Evolutionary conservation across 2,113 vertebrate genomes (phyloP), one percentile per base, ranked within the genome.

Genomic region (Pluvianellus socialis): DNA sequence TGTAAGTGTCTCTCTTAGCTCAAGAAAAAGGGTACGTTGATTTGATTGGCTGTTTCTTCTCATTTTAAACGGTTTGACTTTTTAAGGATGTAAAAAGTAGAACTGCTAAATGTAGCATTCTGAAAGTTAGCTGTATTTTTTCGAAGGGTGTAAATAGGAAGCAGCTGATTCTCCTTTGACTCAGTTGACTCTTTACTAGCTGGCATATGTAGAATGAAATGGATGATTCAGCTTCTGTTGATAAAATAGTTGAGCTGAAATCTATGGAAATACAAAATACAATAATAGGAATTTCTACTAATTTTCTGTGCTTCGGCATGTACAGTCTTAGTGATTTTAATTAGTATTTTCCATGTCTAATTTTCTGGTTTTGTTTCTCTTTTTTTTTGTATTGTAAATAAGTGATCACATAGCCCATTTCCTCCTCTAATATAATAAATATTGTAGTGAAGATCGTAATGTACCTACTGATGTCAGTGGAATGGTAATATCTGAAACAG

Each of bases 161-260:
- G 87, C 80, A 92, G 84, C 82, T 53, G 66, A 85, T 74, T 84
- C 81, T 95, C 44, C 79, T 76, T 96, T 92, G 86, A 94, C 70
- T 95, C 65, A 58, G 82, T 94, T 94, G 87, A 96, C 84, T 95
- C 86, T 91, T 96, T 84, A 45, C 62, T 79, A 52, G 68, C 93
- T 94, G 87, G 84, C 77, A 22, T 63, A 72, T 23, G 44, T 73
- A 63, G 70, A 91, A 89, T 7, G 2, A 79, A 87, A 90, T n/a
- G 92, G 81, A 21, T 96, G 93, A 95, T 89, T 94, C 87, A 82
- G 87, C 80, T 79, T 65, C 84, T 94, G 90, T 91, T 96, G 89
- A 52, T 94, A 67, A 91, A 94, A 94, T n/a, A 85, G 65, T 30
- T 8, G 52, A 85, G 56, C 88, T 75, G 11, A 79, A 95, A 90